phyloP scores from a whole-genome alignment of 2,888 invertebrate species.

The Entomobrya multifasciata region DNA sequence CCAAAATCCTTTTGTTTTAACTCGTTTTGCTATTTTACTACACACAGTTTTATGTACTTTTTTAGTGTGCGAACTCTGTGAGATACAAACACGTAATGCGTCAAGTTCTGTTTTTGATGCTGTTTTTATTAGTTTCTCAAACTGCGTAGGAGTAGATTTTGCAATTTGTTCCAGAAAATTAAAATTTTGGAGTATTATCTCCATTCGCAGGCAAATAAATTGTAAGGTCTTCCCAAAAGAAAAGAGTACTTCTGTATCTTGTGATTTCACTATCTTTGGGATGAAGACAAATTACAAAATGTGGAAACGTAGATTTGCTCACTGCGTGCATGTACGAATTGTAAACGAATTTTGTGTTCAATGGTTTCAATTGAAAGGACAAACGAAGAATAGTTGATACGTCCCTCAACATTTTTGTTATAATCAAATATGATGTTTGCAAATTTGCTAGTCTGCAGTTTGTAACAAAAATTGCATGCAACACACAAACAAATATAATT shows the following conservation, averaged over 20 bases:
- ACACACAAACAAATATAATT: not conserved
- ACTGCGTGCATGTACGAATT: not conserved
- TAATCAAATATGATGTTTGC: not conserved
- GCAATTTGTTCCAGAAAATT: not conserved
- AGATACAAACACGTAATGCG: not conserved
- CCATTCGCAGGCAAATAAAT: not conserved
- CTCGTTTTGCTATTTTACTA: not conserved
- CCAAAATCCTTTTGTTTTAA: not conserved
- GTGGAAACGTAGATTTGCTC: not conserved
- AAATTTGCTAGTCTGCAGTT: not conserved
- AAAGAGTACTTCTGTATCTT: not conserved
- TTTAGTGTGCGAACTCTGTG: too few relatives aligned
- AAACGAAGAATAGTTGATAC: not conserved
- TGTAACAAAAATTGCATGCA: not conserved
- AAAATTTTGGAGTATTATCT: not conserved
- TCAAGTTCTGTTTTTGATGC: not conserved
- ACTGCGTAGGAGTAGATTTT: not conserved
- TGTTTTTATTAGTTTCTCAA: slow-evolving; percentile 16
- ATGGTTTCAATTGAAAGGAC: not conserved
- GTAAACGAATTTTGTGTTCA: not conserved
- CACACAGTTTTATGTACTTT: too few relatives aligned
- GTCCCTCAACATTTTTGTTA: not conserved
- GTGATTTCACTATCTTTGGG: not conserved
- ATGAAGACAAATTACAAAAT: not conserved
- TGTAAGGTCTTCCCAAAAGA: not conserved